Percentiles rank a stretch among this genome's conserved stretches.
Conservation (phyloP, 35 echinoderm and acorn worm species). For the Apostichopus japonicus region DNA sequence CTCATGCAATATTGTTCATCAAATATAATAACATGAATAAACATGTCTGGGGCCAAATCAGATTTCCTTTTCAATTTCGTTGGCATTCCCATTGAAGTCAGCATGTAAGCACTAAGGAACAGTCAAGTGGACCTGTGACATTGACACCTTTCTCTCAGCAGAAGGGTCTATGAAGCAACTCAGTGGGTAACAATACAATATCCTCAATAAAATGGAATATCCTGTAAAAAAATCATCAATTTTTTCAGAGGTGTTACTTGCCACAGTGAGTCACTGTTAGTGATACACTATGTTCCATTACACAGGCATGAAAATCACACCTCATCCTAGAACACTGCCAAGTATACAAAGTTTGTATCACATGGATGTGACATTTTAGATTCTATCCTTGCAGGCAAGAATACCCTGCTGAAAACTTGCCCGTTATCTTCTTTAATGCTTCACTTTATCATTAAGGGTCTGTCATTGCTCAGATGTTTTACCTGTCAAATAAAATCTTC, state of each 20-base stretch:
- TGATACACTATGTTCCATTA: not conserved
- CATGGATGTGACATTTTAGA: not conserved
- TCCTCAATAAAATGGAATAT: not conserved
- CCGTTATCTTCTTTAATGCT: too few relatives aligned
- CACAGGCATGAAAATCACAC: slow-evolving; percentile 22
- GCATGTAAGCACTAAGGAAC: not conserved
- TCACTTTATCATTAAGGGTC: too few relatives aligned
- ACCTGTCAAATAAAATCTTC: too few relatives aligned
- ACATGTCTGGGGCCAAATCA: too few relatives aligned
- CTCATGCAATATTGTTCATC: too few relatives aligned
- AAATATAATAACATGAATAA: too few relatives aligned
- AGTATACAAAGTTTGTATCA: not conserved
- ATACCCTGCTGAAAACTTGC: too few relatives aligned
- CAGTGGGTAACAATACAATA: not conserved
- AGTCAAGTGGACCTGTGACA: not conserved
- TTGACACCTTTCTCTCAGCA: not conserved
- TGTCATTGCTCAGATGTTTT: too few relatives aligned
- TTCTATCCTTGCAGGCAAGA: not conserved
- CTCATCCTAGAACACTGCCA: not conserved
- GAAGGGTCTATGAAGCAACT: not conserved
- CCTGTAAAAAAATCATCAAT: not conserved
- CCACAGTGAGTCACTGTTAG: slow-evolving; percentile 9
- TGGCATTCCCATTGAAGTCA: too few relatives aligned
- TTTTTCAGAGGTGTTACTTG: slow-evolving; percentile 35
- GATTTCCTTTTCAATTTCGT: too few relatives aligned